These are phyloP conservation scores for Butorides virescens DNA, from an alignment of 2,113 vertebrate genomes.

Conservation along the genomic window DNA sequence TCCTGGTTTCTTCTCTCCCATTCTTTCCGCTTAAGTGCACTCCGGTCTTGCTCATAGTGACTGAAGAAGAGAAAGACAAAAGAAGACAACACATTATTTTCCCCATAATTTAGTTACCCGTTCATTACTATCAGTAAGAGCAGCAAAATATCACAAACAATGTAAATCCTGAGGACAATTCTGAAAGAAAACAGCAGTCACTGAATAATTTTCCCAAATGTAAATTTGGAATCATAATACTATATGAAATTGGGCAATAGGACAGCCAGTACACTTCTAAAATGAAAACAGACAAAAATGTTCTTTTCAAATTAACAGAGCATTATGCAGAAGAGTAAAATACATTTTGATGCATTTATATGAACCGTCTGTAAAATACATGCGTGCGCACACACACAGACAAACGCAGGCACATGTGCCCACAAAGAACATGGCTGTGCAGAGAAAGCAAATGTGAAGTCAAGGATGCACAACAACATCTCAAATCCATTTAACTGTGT, in stretches of 20 bases:
- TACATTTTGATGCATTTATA: background rate
- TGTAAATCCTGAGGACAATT: background rate
- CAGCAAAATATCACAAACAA: background rate
- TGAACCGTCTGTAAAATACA: background rate
- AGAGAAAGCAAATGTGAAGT: background rate
- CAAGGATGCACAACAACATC: background rate
- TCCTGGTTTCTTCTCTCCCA: constrained; percentile 98
- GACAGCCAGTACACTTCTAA: background rate
- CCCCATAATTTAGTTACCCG: background rate
- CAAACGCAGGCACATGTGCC: accelerated
- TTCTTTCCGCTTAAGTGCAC: constrained; percentile 91
- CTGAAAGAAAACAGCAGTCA: background rate
- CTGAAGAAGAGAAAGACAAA: constrained; percentile 73
- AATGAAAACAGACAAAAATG: background rate
- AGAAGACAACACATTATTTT: constrained; percentile 16
- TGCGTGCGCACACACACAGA: accelerated
- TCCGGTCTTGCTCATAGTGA: constrained; percentile 96
- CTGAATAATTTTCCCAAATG: background rate
- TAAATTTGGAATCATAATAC: background rate
- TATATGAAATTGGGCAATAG: background rate
- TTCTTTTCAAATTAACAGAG: background rate
- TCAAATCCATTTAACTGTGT: background rate
- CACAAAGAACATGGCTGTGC: background rate
- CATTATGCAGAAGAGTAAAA: background rate
- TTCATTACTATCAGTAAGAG: background rate